Base-by-base conservation (phyloP, 2,888 invertebrate species). In the Masnerella sp. region DNA sequence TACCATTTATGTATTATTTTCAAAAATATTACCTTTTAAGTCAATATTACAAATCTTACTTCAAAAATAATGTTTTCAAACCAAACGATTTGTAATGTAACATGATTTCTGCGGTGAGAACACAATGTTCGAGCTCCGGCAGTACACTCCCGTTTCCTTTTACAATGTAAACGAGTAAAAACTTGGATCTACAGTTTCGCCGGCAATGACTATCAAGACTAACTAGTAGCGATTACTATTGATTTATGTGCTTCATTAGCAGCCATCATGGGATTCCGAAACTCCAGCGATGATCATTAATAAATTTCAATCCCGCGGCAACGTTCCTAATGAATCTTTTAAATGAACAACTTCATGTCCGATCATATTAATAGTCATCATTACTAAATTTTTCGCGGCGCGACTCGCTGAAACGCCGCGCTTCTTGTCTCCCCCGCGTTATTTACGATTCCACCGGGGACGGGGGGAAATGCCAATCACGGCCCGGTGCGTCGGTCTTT, bases 201-300 rank as follows among this genome's bases (percentile, higher is more conserved):
- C 15, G 20, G n/a, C 15, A 11, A 17, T 49, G 49, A 40, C 62
- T 42, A 51, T 62, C 25, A 5, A 20, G 25, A 20, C 32, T 25
- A 42, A 51, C 49, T 42, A 62, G 51, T 51, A 62, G 51, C 51
- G 51, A 62, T 62, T 51, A 42, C 51, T 42, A 61, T 51, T 51
- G 62, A 62, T 62, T 32, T 62, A 62, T 62, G 17, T 40, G 0
- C 62, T 51, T 51, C 49, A 62, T 62, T 51, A 62, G 51, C 32
- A 22, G 34, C 30, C 51, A 51, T 42, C 42, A 25, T 22, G 18
- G 18, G 42, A 64, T 64, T 64, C 52, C 43, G 36, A 64, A 64
- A 52, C 43, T 12, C 49, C 43, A 51, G 22, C 34, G 25, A 17
- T 20, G 52, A 34, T 36, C 62, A 64, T 64, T 64, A 64, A 64